phyloP scores from a whole-genome alignment of 2,113 vertebrate species.

The Cygnus buccinator region DNA sequence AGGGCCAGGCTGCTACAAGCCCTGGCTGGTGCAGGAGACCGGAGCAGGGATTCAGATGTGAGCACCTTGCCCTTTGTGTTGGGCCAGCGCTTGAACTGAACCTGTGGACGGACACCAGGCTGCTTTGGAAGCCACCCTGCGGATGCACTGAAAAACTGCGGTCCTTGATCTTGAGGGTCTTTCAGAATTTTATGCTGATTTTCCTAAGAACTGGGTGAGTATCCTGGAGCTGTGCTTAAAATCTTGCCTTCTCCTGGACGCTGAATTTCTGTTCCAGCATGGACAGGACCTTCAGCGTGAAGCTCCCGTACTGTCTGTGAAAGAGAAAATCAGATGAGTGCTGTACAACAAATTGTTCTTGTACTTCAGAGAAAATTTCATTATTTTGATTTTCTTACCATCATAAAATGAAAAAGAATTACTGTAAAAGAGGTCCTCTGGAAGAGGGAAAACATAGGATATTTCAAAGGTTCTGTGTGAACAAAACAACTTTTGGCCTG shows the following conservation, averaged over 20 bases:
- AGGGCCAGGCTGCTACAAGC: neutral
- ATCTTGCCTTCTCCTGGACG: neutral
- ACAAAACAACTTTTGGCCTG: neutral
- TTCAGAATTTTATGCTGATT: neutral
- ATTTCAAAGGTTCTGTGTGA: neutral
- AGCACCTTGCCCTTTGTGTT: neutral
- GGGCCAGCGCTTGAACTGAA: fast-evolving
- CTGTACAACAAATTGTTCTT: neutral
- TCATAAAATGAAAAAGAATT: neutral
- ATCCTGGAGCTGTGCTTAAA: neutral
- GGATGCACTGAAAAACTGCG: neutral
- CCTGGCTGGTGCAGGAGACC: fast-evolving
- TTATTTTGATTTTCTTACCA: neutral
- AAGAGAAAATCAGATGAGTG: neutral
- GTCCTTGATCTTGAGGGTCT: neutral
- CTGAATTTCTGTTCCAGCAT: neutral
- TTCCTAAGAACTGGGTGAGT: neutral
- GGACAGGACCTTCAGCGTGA: neutral
- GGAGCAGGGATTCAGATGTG: fast-evolving
- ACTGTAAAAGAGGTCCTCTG: neutral
- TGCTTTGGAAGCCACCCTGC: neutral
- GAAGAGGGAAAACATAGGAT: fast-evolving
- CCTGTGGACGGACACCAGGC: neutral
- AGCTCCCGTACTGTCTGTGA: neutral
- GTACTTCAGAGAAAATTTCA: neutral